Percentiles rank a stretch among this genome's conserved stretches.
Evolutionary conservation across 2,888 invertebrate species (phyloP).

Genomic region (Ormia ochracea): DNA sequence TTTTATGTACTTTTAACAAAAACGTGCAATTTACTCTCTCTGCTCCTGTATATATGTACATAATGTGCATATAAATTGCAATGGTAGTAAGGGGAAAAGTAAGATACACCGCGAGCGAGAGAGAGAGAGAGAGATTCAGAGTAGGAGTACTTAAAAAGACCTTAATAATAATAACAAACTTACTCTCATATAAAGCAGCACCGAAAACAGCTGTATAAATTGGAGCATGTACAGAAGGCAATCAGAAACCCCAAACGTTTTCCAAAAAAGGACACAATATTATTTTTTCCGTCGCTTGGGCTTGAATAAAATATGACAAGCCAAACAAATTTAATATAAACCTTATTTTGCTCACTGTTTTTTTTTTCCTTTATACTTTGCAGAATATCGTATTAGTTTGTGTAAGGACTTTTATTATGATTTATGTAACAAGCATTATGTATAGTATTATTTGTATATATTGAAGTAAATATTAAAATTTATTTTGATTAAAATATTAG

Average conservation of each 20-base stretch:
- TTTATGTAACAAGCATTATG: slow-evolving; percentile 27
- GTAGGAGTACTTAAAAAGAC: not conserved
- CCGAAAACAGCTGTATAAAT: slow-evolving; percentile 51
- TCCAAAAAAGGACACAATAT: slow-evolving; percentile 18
- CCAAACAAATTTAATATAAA: slow-evolving; percentile 23
- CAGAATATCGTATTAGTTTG: not conserved
- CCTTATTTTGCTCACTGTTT: not conserved
- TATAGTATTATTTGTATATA: not conserved
- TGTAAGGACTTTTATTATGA: not conserved
- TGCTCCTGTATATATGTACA: not conserved
- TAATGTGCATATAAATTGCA: not conserved
- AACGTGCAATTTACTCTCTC: slow-evolving; percentile 30
- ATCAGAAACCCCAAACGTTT: slow-evolving; percentile 13
- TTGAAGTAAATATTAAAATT: not conserved
- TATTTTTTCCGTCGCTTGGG: not conserved
- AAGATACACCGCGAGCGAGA: not conserved
- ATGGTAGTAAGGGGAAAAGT: not conserved
- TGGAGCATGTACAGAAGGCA: slow-evolving; percentile 49
- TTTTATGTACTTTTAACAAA: slow-evolving; percentile 5
- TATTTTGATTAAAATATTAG: not conserved
- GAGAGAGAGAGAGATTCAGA: not conserved
- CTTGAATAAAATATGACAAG: slow-evolving; percentile 20
- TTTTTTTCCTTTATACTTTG: not conserved
- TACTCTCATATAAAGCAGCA: slow-evolving; percentile 6
- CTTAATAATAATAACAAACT: slow-evolving; percentile 6